Evolutionary conservation across 2,888 invertebrate genomes (phyloP), one percentile per base, ranked within the genome.

Genomic region (Acleris laterana): DNA sequence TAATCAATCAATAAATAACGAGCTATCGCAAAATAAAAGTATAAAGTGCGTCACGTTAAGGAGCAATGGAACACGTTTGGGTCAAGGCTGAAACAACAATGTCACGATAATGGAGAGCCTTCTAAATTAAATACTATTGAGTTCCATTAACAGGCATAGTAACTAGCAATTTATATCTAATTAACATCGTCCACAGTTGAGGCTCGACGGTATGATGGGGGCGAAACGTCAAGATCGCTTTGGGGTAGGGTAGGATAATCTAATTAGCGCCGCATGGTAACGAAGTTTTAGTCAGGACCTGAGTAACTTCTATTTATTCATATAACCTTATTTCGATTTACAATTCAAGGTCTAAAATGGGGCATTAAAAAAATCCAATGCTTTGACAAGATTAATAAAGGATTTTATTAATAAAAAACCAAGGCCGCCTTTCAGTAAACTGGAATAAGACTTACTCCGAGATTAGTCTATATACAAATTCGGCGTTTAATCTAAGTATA

Each of bases 11-110:
- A 62, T 65, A 55, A 55, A 65, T 65, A 65, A 55, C 50, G 50
- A 61, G 58, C 53, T 32, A 51, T 19, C 44, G 42, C 60, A 52
- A 50, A 62, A 55, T 61, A 59, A 55, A 62, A 60, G 52, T 62
- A 51, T 57, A 25, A 25, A 50, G 4, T 22, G 49, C 56, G 50
- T 38, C 60, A 57, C 46, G 62, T 68, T 62, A 58, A 59, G 61
- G 62, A 58, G 62, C 57, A 59, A 62, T 64, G 57, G 49, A 69
- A 61, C 22, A 52, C 22, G 80, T 77, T 70, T 77, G 70, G 82
- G 82, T 81, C 82, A 80, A 72, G 80, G 76, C 72, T 72, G 70
- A 72, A 72, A 65, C 64, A 66, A 67, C 69, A 66, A 69, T 67
- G 71, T 69, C 62, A 74, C 74, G 76, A 74, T 78, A 77, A 79